Evolutionary conservation across 2,888 invertebrate species (phyloP).

Genomic region (Hirtodrosophila cameraria): DNA sequence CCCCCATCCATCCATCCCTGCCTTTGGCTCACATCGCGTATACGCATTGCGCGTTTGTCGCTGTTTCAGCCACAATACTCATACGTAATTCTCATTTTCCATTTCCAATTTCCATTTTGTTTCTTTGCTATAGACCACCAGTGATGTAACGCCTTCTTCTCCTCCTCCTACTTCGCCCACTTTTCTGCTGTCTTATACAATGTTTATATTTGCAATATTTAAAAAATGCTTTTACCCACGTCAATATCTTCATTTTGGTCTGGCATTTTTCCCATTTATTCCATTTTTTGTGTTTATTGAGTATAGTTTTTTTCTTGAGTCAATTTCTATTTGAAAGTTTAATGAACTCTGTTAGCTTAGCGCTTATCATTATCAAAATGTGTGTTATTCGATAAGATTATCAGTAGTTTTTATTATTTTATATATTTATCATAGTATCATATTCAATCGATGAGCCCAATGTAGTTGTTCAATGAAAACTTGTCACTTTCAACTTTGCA

Average conservation of each 20-base stretch:
- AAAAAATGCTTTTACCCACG: constrained; percentile 6
- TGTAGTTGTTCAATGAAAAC: background rate
- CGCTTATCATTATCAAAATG: constrained; percentile 36
- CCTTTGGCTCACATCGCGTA: constrained; percentile 37
- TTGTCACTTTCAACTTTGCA: constrained; percentile 3
- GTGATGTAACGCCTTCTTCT: constrained; percentile 51
- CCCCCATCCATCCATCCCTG: background rate
- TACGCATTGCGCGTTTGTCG: constrained; percentile 46
- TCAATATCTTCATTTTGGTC: constrained; percentile 6
- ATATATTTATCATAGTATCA: background rate
- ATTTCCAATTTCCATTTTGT: constrained; percentile 37
- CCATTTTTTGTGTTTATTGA: background rate
- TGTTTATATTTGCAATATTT: constrained; percentile 34
- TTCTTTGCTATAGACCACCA: constrained; percentile 39
- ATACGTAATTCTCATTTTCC: constrained; percentile 45
- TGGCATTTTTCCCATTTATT: constrained; percentile 2
- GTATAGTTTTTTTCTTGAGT: background rate
- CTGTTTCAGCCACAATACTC: constrained; percentile 25
- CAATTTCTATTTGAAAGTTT: constrained; percentile 14
- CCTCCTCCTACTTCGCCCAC: background rate
- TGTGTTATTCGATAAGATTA: constrained; percentile 4
- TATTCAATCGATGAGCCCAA: constrained; percentile 20
- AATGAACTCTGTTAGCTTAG: constrained; percentile 25
- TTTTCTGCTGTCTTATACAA: constrained; percentile 24
- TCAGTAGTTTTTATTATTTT: background rate